These are phyloP conservation scores for Crotalus helleri DNA, from an alignment of 2,113 vertebrate genomes.

Conservation along the genomic window DNA sequence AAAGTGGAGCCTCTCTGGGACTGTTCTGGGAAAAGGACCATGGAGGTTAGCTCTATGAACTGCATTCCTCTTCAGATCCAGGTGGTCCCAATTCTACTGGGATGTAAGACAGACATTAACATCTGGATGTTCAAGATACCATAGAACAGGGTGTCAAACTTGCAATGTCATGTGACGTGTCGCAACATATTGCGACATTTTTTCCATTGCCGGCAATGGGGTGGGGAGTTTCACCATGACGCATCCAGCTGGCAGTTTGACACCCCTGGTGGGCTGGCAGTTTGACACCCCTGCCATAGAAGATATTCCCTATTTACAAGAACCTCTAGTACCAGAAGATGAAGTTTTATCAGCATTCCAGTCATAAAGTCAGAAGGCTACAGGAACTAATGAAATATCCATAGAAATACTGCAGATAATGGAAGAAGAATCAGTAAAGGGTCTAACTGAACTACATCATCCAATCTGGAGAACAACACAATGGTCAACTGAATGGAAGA, in stretches of 20 bases:
- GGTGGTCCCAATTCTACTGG: neutral
- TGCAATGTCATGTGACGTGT: too few relatives aligned
- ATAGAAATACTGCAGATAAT: neutral
- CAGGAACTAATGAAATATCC: neutral
- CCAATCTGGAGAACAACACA: neutral
- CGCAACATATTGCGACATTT: too few relatives aligned
- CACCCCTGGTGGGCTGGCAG: too few relatives aligned
- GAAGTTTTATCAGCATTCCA: neutral
- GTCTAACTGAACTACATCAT: neutral
- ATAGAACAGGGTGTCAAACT: neutral
- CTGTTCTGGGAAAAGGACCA: neutral
- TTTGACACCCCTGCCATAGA: neutral
- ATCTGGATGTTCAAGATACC: neutral
- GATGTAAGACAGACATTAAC: neutral
- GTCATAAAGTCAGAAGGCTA: neutral
- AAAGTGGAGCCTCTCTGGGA: neutral
- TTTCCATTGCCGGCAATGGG: too few relatives aligned
- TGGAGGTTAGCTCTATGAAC: neutral
- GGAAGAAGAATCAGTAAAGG: neutral
- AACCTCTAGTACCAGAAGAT: neutral
- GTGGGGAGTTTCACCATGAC: too few relatives aligned
- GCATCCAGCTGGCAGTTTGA: too few relatives aligned
- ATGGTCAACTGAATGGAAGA: neutral
- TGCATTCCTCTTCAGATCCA: neutral
- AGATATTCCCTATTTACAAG: neutral